Base-by-base conservation (phyloP, 2,888 invertebrate species). In the Nudaria mundana region DNA sequence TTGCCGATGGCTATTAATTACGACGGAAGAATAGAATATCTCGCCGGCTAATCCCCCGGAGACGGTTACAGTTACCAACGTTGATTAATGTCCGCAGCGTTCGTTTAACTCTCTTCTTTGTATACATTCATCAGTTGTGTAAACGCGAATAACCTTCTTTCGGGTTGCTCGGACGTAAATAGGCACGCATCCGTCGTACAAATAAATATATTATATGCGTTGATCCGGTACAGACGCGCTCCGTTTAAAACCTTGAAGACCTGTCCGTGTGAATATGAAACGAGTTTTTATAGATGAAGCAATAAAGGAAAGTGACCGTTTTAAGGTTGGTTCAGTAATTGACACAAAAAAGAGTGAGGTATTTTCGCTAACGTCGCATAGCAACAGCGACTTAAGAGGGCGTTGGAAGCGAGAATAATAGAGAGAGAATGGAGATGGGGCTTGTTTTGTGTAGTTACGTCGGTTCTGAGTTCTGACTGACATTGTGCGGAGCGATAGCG, bases 1-100 rank as follows among this genome's bases (percentile, higher is more conserved):
- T 84, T 83, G 86, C 86, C 87, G 86, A 87, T 86, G 82, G 83
- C 86, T 81, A 88, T 88, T 85, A 86, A 86, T 88, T 86, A 86
- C 76, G 54, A 61, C 66, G 71, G 69, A 76, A 84, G 84, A 85
- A 87, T 84, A 85, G 83, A 85, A 82, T 83, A 83, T 84, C 83
- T 79, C 74, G 73, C 56, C 80, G 79, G 76, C 80, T 84, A 80
- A 86, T 86, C 80, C 83, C 77, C 81, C 77, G 68, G 82, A 82
- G 84, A 81, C 75, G 81, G 82, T 76, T 81, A 81, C 81, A 76
- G 82, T 83, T 82, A 81, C 84, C 81, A 80, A 77, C 82, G 76
- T 75, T 88, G 87, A 88, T 88, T 86, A 84, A 87, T 86, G 81
- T 75, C 66, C 63, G 71, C 65, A 68, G 71, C 79, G 81, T 80